Conservation (phyloP, 2,113 vertebrate genomes). For the Perca flavescens region DNA sequence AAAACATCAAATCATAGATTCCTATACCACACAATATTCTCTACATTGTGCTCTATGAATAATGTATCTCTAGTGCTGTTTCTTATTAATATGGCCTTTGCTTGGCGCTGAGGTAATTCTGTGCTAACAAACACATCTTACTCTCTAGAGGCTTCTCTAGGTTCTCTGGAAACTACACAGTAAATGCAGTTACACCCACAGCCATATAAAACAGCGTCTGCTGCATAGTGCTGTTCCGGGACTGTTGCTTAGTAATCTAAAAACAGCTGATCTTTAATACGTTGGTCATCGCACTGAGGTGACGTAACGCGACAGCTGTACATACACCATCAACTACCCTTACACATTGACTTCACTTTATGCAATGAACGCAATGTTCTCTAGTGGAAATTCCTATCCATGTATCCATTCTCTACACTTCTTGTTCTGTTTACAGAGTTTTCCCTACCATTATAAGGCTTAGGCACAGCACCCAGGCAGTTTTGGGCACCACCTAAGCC, state of each 20-base stretch:
- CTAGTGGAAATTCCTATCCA: conserved; percentile 7
- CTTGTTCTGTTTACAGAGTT: neutral
- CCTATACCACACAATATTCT: conserved; percentile 67
- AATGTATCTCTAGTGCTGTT: conserved; percentile 61
- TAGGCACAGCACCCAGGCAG: too few relatives aligned
- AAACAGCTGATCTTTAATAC: conserved; percentile 35
- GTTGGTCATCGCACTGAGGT: neutral
- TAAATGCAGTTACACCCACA: conserved; percentile 17
- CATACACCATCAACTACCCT: conserved; percentile 8
- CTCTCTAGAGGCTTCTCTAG: conserved; percentile 29
- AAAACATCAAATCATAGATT: conserved; percentile 76
- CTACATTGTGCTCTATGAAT: conserved; percentile 73
- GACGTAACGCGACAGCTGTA: conserved; percentile 39
- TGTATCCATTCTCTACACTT: neutral
- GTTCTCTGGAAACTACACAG: conserved; percentile 13
- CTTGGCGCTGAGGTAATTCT: conserved; percentile 64
- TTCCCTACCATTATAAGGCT: too few relatives aligned
- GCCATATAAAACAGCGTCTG: neutral
- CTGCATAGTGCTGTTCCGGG: conserved; percentile 11
- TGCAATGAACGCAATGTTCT: neutral
- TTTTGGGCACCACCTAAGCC: too few relatives aligned
- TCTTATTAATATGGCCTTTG: conserved; percentile 67
- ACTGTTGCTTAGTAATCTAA: conserved; percentile 39
- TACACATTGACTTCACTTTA: conserved; percentile 11
- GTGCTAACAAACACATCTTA: conserved; percentile 53